phyloP scores from a whole-genome alignment of 2,113 vertebrate species.

The Amazona vittata region DNA sequence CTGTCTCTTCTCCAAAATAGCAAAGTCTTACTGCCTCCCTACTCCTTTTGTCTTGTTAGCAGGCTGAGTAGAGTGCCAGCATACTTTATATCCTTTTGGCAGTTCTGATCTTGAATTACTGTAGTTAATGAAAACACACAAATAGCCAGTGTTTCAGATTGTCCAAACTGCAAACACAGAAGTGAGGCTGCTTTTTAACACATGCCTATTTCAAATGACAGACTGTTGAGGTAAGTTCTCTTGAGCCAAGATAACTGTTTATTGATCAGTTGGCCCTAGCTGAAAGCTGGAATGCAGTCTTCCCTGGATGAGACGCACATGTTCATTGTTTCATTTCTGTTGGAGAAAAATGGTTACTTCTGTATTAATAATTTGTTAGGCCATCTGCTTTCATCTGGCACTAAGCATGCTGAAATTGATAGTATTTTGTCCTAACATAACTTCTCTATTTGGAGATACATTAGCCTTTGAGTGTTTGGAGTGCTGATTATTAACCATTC shows the following conservation, averaged over 20 bases:
- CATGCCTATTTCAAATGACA: background rate
- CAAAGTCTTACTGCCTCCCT: background rate
- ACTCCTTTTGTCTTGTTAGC: background rate
- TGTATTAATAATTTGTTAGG: slow-evolving; percentile 12
- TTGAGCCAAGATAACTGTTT: background rate
- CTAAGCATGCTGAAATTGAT: background rate
- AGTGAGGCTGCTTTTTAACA: background rate
- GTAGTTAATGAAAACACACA: background rate
- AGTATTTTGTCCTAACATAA: background rate
- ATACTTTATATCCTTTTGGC: background rate
- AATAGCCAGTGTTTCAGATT: background rate
- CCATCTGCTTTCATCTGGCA: slow-evolving; percentile 10
- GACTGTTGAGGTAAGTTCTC: background rate
- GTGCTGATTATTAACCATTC: background rate
- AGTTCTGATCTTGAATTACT: background rate
- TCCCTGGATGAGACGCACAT: background rate
- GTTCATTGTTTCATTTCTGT: background rate
- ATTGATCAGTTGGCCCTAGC: background rate
- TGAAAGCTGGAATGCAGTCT: background rate
- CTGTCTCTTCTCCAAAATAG: background rate
- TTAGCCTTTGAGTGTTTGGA: background rate
- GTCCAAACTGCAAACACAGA: background rate
- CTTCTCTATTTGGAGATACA: background rate
- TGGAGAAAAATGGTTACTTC: slow-evolving; percentile 2
- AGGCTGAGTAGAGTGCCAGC: background rate